Evolutionary conservation across 2,888 invertebrate species (phyloP), one percentile per base, ranked within the genome.

Genomic region (Taphrorychus bicolor): DNA sequence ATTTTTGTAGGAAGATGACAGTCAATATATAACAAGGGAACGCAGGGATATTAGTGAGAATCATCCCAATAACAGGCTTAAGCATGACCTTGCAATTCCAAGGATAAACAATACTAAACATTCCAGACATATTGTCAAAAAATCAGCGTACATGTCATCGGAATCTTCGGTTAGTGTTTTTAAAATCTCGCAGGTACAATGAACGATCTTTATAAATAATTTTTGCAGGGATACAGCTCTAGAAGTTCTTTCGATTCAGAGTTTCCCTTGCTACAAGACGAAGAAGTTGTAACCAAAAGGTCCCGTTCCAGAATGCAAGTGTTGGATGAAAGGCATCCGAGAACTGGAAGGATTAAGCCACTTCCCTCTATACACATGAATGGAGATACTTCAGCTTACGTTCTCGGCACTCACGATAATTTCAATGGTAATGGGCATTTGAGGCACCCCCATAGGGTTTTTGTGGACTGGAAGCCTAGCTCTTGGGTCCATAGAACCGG

Each of bases 361-460:
- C 86, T 86, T 70, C 81, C 87, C 14, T 87, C 87, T 0, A 87
- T 87, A 1, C 89, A 89, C 76, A 88, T 86, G 79, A 85, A 85
- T 69, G 89, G 89, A 2, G 87, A 89, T 79, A 87, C 88, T 2
- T 86, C 87, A 0, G 86, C 85, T 72, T 86, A 87, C 66, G 84
- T 80, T 69, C 74, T 85, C 0, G 85, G 85, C 42, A 80, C 82
- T 70, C 88, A 89, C 74, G 83, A 84, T 32, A 84, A 88, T 75
- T 88, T 84, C 76, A 86, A 85, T 80, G 88, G 88, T 86, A 91
- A 91, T 77, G 90, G 90, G 0, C 83, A 88, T 69, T 84, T 89
- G 11, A 85, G 87, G 18, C 89, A 91, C 75, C 80, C 85, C 0
- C 86, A 88, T 71, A 87, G 86, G 11, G 85, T 85, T 1, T 91